phyloP scores from a whole-genome alignment of 2,113 vertebrate genomes.

The Cynopterus brachyotis region DNA sequence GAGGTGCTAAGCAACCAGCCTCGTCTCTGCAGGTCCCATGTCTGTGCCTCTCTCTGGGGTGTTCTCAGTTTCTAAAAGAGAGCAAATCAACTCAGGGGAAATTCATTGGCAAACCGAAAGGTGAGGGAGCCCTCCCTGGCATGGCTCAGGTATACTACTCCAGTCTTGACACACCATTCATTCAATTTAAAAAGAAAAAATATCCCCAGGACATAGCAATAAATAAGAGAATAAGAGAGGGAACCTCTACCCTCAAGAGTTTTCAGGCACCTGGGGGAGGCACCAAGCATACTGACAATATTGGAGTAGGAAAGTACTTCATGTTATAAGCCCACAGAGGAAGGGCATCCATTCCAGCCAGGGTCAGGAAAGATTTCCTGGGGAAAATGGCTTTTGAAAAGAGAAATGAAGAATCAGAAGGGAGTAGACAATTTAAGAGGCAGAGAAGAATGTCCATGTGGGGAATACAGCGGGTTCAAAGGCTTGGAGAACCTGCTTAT shows the following conservation, averaged over 20 bases:
- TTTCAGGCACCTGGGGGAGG: neutral
- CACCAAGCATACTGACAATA: neutral
- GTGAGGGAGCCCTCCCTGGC: neutral
- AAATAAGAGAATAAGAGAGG: neutral
- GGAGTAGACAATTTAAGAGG: neutral
- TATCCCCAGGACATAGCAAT: neutral
- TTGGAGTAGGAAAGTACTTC: neutral
- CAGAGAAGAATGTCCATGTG: rapidly evolving
- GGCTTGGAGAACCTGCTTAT: neutral
- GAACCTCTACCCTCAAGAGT: neutral
- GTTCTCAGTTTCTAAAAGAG: neutral
- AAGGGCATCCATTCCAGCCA: neutral
- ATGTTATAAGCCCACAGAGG: neutral
- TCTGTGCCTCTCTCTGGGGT: neutral
- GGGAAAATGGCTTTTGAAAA: neutral
- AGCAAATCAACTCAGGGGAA: neutral
- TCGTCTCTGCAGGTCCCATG: neutral
- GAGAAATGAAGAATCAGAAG: neutral
- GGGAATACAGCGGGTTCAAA: rapidly evolving
- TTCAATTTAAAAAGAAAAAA: neutral
- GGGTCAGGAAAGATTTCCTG: neutral
- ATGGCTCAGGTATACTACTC: neutral
- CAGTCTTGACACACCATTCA: neutral
- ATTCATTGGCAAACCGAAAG: neutral
- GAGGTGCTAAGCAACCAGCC: constrained; percentile 36